These are phyloP conservation scores for Drosophila paramelanica DNA, from an alignment of 2,888 invertebrate genomes.

Conservation along the genomic window DNA sequence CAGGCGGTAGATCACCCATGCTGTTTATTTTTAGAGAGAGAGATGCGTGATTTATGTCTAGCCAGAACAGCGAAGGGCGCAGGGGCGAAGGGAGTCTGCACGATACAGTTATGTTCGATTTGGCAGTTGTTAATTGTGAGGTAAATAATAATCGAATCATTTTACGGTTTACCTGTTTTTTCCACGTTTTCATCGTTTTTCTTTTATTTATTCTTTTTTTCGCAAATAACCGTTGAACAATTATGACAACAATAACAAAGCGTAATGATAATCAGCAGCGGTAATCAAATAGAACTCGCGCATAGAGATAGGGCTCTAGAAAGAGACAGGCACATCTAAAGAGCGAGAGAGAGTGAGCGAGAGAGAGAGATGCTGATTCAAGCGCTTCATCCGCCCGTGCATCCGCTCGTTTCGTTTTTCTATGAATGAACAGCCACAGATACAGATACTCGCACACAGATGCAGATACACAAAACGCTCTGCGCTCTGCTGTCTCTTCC, in stretches of 20 bases:
- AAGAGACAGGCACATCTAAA: neutral
- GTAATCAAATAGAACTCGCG: conserved; percentile 65
- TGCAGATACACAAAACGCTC: conserved; percentile 31
- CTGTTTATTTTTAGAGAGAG: conserved; percentile 60
- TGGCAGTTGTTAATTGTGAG: neutral
- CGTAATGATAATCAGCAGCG: conserved; percentile 70
- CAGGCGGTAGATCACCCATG: conserved; percentile 54
- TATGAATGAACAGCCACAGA: conserved; percentile 67
- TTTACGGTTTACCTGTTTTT: neutral
- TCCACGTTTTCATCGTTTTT: neutral
- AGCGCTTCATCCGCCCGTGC: conserved; percentile 81
- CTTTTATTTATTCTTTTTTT: conserved; percentile 28
- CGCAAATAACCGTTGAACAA: conserved; percentile 55
- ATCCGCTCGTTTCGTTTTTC: conserved; percentile 71
- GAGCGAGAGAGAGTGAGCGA: neutral
- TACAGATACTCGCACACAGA: conserved; percentile 23
- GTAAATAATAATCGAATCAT: conserved; percentile 4
- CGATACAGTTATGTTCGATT: neutral
- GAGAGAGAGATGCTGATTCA: conserved; percentile 59
- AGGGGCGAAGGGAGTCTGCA: neutral
- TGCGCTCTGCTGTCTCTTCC: conserved; percentile 34
- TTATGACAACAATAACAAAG: conserved; percentile 66
- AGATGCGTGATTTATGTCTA: conserved; percentile 30
- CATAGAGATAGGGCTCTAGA: conserved; percentile 11
- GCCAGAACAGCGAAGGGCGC: no score